These are phyloP conservation scores for Pseudomyrmex cubaensis DNA, from an alignment of 1,140 invertebrate species.

Conservation along the genomic window DNA sequence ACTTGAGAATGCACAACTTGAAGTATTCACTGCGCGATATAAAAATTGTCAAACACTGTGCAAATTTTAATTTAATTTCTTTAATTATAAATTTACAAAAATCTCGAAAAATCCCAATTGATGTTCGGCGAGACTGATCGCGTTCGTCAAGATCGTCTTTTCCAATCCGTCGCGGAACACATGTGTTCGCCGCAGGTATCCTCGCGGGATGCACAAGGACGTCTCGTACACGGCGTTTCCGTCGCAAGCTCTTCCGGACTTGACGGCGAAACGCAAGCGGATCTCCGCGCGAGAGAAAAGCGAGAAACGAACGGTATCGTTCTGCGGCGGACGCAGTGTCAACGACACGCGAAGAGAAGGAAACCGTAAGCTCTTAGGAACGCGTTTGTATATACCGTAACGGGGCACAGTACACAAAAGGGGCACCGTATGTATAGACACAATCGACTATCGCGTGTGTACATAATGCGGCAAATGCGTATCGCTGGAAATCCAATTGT, in stretches of 20 bases:
- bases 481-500: constrained; percentile 59
- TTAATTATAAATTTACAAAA: too few species aligned
- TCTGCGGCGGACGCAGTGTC: constrained; percentile 56
- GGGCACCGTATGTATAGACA: constrained; percentile 21
- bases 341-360: constrained; percentile 65
- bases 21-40: too few species aligned
- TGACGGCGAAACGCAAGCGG: constrained; percentile 48
- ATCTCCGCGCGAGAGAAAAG: constrained; percentile 48
- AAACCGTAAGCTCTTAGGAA: constrained; percentile 64
- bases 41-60: too few species aligned
- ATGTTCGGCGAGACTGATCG: too few species aligned
- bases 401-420: constrained; percentile 37
- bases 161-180: neutral
- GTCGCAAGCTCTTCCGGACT: constrained; percentile 35
- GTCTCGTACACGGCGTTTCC: constrained; percentile 31
- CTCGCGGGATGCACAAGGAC: constrained; percentile 7
- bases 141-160: neutral
- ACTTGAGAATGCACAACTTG: too few species aligned
- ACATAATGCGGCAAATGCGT: constrained; percentile 40
- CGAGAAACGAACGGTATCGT: constrained; percentile 67
- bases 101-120: too few species aligned
- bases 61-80: too few species aligned
- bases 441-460: neutral
- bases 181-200: neutral
- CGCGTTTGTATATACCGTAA: constrained; percentile 67